These are phyloP conservation scores for Lemur catta DNA, from an alignment of 2,797 vertebrate genomes.

Conservation along the genomic window DNA sequence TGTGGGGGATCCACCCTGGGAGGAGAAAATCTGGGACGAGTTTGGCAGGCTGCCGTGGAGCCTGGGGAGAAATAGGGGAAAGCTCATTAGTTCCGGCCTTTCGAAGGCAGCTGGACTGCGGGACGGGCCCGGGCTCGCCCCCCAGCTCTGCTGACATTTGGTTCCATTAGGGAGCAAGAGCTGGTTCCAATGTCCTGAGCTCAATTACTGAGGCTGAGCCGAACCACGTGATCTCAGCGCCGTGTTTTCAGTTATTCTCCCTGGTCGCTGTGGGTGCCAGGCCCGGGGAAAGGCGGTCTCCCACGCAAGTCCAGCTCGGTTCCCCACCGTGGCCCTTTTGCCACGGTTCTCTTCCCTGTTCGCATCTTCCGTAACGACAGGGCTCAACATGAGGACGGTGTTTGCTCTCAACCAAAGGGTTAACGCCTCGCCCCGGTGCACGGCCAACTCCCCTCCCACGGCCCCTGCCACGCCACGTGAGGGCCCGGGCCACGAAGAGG, in stretches of 20 bases:
- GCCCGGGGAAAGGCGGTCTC: conserved; percentile 78
- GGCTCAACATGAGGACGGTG: neutral
- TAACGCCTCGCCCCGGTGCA: neutral
- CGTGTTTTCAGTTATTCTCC: conserved; percentile 84
- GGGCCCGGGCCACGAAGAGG: neutral
- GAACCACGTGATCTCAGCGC: conserved; percentile 70
- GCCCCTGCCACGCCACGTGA: neutral
- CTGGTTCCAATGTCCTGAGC: conserved; percentile 76
- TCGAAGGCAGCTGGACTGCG: conserved; percentile 13
- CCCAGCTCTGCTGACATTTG: conserved; percentile 72
- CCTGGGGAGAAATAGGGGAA: neutral
- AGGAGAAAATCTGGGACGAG: neutral
- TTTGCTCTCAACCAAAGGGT: conserved; percentile 22
- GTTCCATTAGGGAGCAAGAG: conserved; percentile 78
- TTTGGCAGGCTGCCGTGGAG: neutral
- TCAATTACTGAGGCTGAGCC: conserved; percentile 72
- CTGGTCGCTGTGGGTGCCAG: conserved; percentile 64
- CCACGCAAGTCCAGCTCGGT: conserved; percentile 75
- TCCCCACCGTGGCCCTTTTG: conserved; percentile 64
- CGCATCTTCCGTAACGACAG: neutral
- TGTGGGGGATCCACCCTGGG: rapidly evolving
- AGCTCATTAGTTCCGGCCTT: conserved; percentile 12
- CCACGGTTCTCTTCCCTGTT: conserved; percentile 35
- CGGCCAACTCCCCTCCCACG: rapidly evolving
- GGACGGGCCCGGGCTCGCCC: conserved; percentile 24